Evolutionary conservation across 2,888 invertebrate species (phyloP).

Genomic region (Lacanobia oleracea): DNA sequence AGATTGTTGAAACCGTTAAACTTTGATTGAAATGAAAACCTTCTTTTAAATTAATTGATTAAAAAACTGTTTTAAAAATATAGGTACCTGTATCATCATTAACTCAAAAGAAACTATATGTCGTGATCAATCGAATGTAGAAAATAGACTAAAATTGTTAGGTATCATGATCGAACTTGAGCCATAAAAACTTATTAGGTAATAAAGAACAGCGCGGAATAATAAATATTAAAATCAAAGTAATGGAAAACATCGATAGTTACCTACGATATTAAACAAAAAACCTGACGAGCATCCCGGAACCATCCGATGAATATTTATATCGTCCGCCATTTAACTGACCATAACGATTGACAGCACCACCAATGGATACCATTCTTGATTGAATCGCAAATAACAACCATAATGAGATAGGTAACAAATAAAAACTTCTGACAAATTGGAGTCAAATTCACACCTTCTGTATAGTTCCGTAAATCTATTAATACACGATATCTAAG

Average conservation of each 20-base stretch:
- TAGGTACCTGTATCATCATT: not conserved
- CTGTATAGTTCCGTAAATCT: slow-evolving; percentile 32
- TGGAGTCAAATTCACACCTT: slow-evolving; percentile 38
- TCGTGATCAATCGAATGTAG: not conserved
- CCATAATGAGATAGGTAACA: slow-evolving; percentile 2
- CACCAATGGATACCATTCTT: slow-evolving; percentile 6
- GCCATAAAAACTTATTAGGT: slow-evolving; percentile 19
- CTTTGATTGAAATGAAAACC: not conserved
- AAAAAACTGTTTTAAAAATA: not conserved
- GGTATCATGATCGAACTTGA: slow-evolving; percentile 18
- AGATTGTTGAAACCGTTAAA: slow-evolving; percentile 15
- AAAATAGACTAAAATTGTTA: slow-evolving; percentile 10
- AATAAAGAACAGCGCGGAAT: not conserved
- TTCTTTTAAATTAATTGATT: too few relatives aligned
- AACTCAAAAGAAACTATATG: not conserved
- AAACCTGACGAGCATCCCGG: slow-evolving; percentile 31
- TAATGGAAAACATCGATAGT: slow-evolving; percentile 29
- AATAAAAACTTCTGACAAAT: slow-evolving; percentile 35
- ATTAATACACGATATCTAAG: slow-evolving; percentile 27
- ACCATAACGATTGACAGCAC: slow-evolving; percentile 13
- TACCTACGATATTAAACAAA: slow-evolving; percentile 14
- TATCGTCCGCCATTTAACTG: not conserved
- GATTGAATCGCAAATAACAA: slow-evolving; percentile 30
- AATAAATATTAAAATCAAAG: slow-evolving; percentile 5
- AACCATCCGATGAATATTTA: slow-evolving; percentile 24